These are phyloP conservation scores for Chrysomallon squamiferum DNA, from an alignment of 1,140 invertebrate genomes.

Conservation along the genomic window DNA sequence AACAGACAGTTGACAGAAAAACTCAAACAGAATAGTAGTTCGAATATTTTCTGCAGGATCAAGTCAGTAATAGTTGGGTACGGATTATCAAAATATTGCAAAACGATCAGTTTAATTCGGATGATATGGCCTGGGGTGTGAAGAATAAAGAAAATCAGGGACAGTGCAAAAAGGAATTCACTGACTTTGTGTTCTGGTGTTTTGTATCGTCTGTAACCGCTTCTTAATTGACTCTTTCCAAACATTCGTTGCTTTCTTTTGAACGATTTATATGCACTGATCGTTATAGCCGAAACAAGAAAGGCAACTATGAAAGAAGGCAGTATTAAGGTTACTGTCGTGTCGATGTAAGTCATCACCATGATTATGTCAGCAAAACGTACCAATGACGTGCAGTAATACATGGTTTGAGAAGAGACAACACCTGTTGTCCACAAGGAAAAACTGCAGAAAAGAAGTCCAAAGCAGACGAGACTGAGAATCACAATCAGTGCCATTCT, in stretches of 20 bases:
- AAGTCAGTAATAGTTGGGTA: conserved; percentile 7
- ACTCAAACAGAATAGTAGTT: conserved; percentile 23
- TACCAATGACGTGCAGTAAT: not conserved
- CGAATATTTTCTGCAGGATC: conserved; percentile 22
- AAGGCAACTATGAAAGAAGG: not conserved
- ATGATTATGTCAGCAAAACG: not conserved
- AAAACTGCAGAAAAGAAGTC: conserved; percentile 38
- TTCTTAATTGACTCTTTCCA: not conserved
- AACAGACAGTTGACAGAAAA: conserved; percentile 25
- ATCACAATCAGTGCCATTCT: conserved; percentile 45
- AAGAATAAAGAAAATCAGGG: conserved; percentile 21
- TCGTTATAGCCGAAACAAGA: conserved; percentile 2
- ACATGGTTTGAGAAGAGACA: not conserved
- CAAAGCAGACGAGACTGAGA: conserved; percentile 20
- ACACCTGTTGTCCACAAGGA: conserved; percentile 33
- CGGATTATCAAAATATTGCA: conserved; percentile 1
- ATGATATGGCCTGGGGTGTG: conserved; percentile 26
- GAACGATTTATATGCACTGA: not conserved
- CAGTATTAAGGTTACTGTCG: not conserved
- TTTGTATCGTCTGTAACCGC: not conserved
- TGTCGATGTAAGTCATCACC: conserved; percentile 4
- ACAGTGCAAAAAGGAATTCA: conserved; percentile 22
- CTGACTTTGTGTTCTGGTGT: conserved; percentile 22
- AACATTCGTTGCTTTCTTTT: not conserved
- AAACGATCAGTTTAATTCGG: conserved; percentile 21